Base-by-base conservation (phyloP, 2,888 invertebrate species). In the Sminthurides aquaticus region DNA sequence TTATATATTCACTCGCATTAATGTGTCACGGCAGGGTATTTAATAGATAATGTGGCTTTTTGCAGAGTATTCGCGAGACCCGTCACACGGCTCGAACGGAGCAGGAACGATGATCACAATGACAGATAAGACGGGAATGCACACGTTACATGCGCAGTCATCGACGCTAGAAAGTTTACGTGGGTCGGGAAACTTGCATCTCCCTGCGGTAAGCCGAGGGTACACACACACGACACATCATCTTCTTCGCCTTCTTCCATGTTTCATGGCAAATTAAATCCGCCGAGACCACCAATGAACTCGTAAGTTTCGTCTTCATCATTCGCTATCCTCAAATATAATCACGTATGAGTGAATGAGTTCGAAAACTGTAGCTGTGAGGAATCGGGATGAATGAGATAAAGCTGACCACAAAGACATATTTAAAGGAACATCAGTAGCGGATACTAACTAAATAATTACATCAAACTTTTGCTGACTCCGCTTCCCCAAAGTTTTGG, bases 101-200 rank as follows among this genome's bases (percentile, higher is more conserved):
- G 68, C 74, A 57, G 74, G 74, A 54, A 72, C 71, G 20, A 68
- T 74, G 71, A 72, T 74, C 49, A 66, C 72, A 57, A 60, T 72
- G 67, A 70, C 68, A 57, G 72, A 74, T 66, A 72, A 72, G 66
- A 67, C 74, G 54, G 71, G 74, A 58, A 65, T 71, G 58, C 64
- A 67, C 65, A 69, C 68, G 65, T 69, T 71, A 66, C 70, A 68
- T 27, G 57, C 62, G 20, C 68, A 66, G 43, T 59, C 58, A 2
- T 60, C 66, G 29, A 74, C 72, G 59, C 52, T 74, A 60, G 74
- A 73, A 69, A 73, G 69, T 73, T 62, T 71, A 66, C 70, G 69
- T 60, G 71, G 72, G 71, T 71, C 74, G 74, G 74, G 71, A 74
- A 74, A 73, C 73, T 71, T 66, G 70, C 68, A 73, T 72, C 74